Conservation (phyloP, 2,113 vertebrate species). For the Plecturocebus donacophilus region DNA sequence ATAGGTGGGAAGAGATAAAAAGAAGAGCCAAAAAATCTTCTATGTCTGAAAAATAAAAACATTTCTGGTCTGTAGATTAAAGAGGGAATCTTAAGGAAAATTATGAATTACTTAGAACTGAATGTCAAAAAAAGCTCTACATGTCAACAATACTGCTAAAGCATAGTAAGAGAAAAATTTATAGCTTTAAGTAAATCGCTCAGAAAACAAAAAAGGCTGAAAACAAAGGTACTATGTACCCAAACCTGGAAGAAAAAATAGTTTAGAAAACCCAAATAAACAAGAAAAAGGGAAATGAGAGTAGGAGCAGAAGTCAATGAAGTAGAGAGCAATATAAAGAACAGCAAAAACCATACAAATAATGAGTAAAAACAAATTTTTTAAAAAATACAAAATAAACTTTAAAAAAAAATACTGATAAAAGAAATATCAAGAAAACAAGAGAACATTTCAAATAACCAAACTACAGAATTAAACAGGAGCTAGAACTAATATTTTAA, state of each 20-base stretch:
- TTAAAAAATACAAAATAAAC: neutral
- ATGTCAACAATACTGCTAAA: neutral
- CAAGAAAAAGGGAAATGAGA: neutral
- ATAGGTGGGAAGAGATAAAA: neutral
- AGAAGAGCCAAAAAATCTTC: neutral
- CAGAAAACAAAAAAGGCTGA: neutral
- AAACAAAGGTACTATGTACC: neutral
- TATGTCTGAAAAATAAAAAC: neutral
- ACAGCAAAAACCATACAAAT: neutral
- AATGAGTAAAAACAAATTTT: neutral
- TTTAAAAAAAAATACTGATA: neutral
- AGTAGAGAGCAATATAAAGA: neutral
- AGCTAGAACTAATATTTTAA: neutral
- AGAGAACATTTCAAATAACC: neutral
- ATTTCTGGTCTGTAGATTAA: neutral
- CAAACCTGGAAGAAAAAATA: neutral
- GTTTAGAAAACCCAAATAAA: neutral
- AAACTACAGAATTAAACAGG: neutral
- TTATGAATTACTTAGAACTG: neutral
- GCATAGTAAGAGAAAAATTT: neutral
- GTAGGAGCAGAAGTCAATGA: neutral
- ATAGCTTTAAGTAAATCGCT: neutral
- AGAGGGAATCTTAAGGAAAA: neutral
- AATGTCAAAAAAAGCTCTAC: neutral
- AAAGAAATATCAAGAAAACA: neutral